These are phyloP conservation scores for Odontothrips loti DNA, from an alignment of 2,888 invertebrate genomes.

Conservation along the genomic window DNA sequence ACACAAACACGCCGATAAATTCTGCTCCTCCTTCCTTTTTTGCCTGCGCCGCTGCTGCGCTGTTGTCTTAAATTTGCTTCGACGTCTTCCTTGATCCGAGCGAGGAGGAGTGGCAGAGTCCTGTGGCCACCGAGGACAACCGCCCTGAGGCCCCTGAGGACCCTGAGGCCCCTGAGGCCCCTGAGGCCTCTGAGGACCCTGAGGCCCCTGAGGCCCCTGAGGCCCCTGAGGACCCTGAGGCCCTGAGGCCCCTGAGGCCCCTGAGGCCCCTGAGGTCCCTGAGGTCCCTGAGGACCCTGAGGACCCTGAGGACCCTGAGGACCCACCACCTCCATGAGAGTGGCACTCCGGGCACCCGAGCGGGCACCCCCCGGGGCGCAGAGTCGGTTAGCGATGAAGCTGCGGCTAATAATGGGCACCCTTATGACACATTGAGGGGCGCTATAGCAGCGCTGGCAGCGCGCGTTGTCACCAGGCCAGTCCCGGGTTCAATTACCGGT, in stretches of 20 bases:
- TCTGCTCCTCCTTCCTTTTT: background rate
- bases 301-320: background rate
- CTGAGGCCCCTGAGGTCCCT: too few relatives aligned
- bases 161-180: too few relatives aligned
- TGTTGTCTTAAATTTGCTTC: background rate
- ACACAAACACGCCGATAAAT: background rate
- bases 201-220: too few relatives aligned
- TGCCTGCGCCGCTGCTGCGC: background rate
- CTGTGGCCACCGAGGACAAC: background rate
- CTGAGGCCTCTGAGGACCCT: background rate
- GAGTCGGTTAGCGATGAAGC: background rate
- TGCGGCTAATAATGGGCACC: background rate
- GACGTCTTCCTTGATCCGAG: background rate
- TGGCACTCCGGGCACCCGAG: background rate
- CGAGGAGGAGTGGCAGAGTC: background rate
- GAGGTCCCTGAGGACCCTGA: background rate
- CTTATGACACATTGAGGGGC: background rate
- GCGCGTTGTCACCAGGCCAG: background rate
- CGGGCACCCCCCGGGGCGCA: too few relatives aligned
- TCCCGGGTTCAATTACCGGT: background rate
- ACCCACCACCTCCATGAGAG: background rate
- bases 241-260: background rate
- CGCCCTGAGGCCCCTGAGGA: background rate
- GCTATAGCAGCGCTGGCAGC: background rate
- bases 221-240: background rate